Evolutionary conservation across 2,888 invertebrate species (phyloP), one percentile per base, ranked within the genome.

Genomic region (Glaucopsyche alexis): DNA sequence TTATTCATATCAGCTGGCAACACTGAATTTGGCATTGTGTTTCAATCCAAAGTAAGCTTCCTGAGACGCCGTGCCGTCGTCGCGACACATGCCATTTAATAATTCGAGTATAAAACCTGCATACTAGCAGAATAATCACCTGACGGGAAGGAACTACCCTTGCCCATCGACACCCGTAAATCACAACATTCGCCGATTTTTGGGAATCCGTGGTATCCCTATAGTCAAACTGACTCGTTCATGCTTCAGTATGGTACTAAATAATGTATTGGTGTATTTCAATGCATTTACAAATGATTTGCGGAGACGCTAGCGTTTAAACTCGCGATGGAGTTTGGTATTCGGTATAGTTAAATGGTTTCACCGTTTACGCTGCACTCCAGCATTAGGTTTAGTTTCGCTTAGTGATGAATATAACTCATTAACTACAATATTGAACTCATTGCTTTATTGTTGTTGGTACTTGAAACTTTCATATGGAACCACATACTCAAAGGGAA

Each of bases 61-160:
- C 75, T 74, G 75, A 74, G 77, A 77, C 77, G 75, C 74, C 76
- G 50, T 74, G 71, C 42, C 73, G 77, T 73, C 78, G 77, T 77
- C 77, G 71, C 76, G 86, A 90, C 86, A 82, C 82, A 83, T 81
- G 82, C 83, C 90, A 90, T 91, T 89, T 89, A 88, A 29, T 29
- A 29, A 29, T 29, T 3, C 29, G 29, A 29, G 29, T 29, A 29
- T 2, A 29, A 29, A 29, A 29, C 29, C 29, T 29, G 29, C 29
- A 29, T 29, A 29, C 1, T 2, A 29, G 29, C 29, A 1, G 29
- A 29, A 29, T 29, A 29, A 29, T 29, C 29, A 29, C 29, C 2
- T 29, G 29, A 29, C 2, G 29, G 29, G 29, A 29, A 29, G 29
- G 29, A 29, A 29, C 29, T 29, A 29, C 29, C 29, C 2, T 2